Conservation (phyloP, 1,140 invertebrate genomes). For the Cotesia chilonis region DNA sequence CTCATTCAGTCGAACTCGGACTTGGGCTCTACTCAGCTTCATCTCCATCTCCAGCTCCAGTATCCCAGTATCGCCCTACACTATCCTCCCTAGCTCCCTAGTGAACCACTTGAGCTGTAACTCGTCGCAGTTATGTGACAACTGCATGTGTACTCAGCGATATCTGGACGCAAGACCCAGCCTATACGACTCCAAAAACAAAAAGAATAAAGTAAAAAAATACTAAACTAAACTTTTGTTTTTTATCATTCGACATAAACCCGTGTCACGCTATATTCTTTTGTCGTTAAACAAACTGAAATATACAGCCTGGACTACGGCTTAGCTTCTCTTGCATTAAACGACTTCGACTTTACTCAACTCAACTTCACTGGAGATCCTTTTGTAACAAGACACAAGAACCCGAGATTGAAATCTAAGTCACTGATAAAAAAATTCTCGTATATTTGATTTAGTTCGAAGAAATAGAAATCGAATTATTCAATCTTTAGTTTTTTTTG, state of each 20-base stretch:
- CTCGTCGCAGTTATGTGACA: conserved; percentile 38
- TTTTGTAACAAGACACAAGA: conserved; percentile 23
- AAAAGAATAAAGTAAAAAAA: too few species aligned
- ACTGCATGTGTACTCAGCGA: conserved; percentile 14
- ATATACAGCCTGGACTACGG: conserved; percentile 9
- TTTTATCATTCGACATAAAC: conserved; percentile 22
- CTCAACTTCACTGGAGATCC: background rate
- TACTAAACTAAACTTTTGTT: conserved; percentile 20
- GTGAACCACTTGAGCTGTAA: conserved; percentile 31
- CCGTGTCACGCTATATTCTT: conserved; percentile 20
- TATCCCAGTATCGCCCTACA: too few species aligned
- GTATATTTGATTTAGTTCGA: too few species aligned
- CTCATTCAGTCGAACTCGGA: too few species aligned
- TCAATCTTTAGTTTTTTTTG: too few species aligned
- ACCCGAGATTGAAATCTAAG: background rate
- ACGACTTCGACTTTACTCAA: background rate
- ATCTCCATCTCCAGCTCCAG: too few species aligned
- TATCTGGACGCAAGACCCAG: conserved; percentile 1
- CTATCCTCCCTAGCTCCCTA: background rate
- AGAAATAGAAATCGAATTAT: too few species aligned
- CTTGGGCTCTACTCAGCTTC: too few species aligned
- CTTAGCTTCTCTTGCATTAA: too few species aligned
- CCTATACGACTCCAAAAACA: background rate
- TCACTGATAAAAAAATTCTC: too few species aligned
- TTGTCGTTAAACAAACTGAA: conserved; percentile 12